phyloP scores from a whole-genome alignment of 1,140 invertebrate genomes.

The Saccostrea echinata region DNA sequence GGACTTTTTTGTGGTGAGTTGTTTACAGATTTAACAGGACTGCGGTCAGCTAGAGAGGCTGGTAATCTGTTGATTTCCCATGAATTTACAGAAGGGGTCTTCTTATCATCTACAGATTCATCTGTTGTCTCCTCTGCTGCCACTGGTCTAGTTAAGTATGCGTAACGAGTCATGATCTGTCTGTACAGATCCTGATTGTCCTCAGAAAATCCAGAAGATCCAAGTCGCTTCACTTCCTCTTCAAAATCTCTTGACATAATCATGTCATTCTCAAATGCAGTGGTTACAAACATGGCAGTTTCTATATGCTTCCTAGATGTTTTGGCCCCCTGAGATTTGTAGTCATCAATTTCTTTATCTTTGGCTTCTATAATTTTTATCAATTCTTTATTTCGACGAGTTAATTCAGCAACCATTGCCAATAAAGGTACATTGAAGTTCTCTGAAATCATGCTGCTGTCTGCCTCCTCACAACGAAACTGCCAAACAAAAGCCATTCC shows the following conservation, averaged over 20 bases:
- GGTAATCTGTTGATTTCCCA: conserved; percentile 69
- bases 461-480: conserved; percentile 63
- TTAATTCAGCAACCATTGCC: conserved; percentile 73
- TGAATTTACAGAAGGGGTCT: conserved; percentile 61
- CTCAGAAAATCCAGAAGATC: conserved; percentile 61
- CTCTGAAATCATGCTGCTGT: conserved; percentile 66
- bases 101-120: neutral
- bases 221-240: conserved; percentile 62
- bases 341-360: conserved; percentile 77
- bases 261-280: conserved; percentile 70
- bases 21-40: conserved; percentile 58
- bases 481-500: conserved; percentile 75
- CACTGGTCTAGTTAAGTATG: conserved; percentile 63
- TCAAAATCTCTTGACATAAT: conserved; percentile 73
- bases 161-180: conserved; percentile 70
- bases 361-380: conserved; percentile 69
- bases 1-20: conserved; percentile 62
- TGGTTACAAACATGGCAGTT: conserved; percentile 68
- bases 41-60: conserved; percentile 60
- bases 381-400: conserved; percentile 70
- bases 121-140: conserved; percentile 35
- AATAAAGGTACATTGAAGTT: conserved; percentile 72
- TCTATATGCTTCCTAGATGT: conserved; percentile 70
- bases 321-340: conserved; percentile 73
- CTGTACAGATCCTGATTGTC: conserved; percentile 68